phyloP scores from a whole-genome alignment of 1,140 invertebrate species.

The Callitettix versicolor region DNA sequence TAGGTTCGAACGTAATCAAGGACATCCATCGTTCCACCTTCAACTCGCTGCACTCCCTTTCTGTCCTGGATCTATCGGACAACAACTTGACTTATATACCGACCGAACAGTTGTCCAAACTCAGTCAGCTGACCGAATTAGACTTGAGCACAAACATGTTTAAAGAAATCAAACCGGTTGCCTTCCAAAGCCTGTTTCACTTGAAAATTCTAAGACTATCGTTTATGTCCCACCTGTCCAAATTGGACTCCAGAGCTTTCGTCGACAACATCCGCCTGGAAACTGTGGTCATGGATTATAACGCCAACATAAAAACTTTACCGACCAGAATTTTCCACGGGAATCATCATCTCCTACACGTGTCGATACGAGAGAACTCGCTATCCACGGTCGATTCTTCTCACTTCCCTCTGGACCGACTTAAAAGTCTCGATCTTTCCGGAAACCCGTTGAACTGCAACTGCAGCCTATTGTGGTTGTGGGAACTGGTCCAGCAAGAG shows the following conservation, averaged over 20 bases:
- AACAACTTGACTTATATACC: conserved; percentile 71
- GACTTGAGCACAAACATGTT: conserved; percentile 68
- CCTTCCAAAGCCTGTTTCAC: conserved; percentile 70
- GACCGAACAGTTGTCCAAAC: conserved; percentile 57
- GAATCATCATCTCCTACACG: conserved; percentile 57
- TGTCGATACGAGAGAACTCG: conserved; percentile 60
- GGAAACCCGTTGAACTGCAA: conserved; percentile 80
- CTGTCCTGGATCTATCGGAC: conserved; percentile 63
- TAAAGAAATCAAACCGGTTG: conserved; percentile 51
- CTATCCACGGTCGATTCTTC: conserved; percentile 60
- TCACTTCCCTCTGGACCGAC: conserved; percentile 64
- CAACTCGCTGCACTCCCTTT: conserved; percentile 52
- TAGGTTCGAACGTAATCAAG: conserved; percentile 61
- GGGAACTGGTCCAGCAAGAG: conserved; percentile 49
- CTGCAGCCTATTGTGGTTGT: conserved; percentile 76
- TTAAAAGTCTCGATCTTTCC: conserved; percentile 55
- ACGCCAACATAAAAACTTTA: conserved; percentile 53
- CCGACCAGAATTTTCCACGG: conserved; percentile 62
- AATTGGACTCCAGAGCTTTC: conserved; percentile 47
- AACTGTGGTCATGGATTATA: conserved; percentile 62
- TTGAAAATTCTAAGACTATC: conserved; percentile 60
- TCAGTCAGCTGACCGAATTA: conserved; percentile 58
- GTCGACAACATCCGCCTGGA: conserved; percentile 75
- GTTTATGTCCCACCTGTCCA: conserved; percentile 30
- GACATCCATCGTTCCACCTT: conserved; percentile 55